phyloP scores from a whole-genome alignment of 1,140 invertebrate species.

The Drosophila jambulina region DNA sequence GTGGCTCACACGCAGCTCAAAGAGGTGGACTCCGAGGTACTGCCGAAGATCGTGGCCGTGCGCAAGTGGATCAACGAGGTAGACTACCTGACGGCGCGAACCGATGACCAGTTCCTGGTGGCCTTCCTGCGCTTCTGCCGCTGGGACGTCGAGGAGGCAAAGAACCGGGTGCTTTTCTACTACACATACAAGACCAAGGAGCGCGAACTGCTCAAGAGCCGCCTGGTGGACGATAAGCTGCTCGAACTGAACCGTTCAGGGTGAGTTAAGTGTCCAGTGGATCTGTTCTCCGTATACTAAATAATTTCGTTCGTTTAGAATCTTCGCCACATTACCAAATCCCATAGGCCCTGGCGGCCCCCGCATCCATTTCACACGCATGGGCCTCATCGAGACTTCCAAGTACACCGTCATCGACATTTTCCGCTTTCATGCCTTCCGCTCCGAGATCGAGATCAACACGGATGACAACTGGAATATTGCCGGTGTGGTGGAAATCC shows the following conservation, averaged over 20 bases:
- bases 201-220: constrained; percentile 58
- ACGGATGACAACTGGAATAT: constrained; percentile 85
- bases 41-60: constrained; percentile 86
- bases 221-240: constrained; percentile 74
- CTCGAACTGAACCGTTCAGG: constrained; percentile 64
- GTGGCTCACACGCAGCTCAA: constrained; percentile 87
- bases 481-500: constrained; percentile 85
- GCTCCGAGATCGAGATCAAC: constrained; percentile 84
- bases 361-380: constrained; percentile 85
- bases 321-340: constrained; percentile 84
- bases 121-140: constrained; percentile 89
- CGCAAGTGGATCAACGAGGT: constrained; percentile 88
- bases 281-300: neutral
- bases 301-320: constrained; percentile 37
- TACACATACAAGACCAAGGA: constrained; percentile 79
- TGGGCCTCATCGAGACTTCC: constrained; percentile 85
- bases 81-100: constrained; percentile 86
- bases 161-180: constrained; percentile 88
- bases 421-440: constrained; percentile 85
- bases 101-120: constrained; percentile 88
- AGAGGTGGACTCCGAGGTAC: constrained; percentile 86
- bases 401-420: constrained; percentile 84
- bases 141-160: constrained; percentile 88
- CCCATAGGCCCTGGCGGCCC: constrained; percentile 85
- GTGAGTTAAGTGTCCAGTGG: constrained; percentile 34